Conservation (phyloP, 1,140 invertebrate genomes). For the Lucilia sericata region DNA sequence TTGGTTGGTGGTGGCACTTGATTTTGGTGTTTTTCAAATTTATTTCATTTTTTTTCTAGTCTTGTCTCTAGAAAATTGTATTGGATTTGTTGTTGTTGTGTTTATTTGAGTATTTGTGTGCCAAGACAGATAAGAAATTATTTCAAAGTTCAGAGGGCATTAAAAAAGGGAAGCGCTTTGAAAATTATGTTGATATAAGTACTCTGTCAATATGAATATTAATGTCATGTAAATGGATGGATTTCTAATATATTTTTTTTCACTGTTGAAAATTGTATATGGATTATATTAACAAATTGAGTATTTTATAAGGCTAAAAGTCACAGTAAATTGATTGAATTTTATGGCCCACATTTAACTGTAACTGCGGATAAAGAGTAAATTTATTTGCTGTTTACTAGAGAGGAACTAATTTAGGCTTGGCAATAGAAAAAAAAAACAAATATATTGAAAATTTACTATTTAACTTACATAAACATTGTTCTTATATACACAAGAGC, state of each 20-base stretch:
- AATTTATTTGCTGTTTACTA: background rate
- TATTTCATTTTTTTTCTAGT: background rate
- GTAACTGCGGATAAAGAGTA: background rate
- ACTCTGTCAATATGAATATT: slow-evolving; percentile 21
- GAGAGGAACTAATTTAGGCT: background rate
- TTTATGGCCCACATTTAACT: background rate
- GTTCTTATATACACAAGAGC: background rate
- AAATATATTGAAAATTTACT: background rate
- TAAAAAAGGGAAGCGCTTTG: background rate
- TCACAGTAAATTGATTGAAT: background rate
- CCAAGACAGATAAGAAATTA: background rate
- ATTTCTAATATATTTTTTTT: too few relatives aligned
- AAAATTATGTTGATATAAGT: background rate
- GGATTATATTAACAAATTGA: slow-evolving; percentile 6
- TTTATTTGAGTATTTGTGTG: background rate
- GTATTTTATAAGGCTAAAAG: background rate
- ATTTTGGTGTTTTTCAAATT: background rate
- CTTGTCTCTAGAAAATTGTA: background rate
- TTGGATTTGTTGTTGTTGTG: background rate
- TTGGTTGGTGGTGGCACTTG: background rate
- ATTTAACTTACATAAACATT: background rate
- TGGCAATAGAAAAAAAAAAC: background rate
- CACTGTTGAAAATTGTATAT: background rate
- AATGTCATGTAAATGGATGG: slow-evolving; percentile 10
- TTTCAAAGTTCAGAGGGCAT: slow-evolving; percentile 19